Evolutionary conservation across 2,888 invertebrate species (phyloP).

Genomic region (Epistrophe eligans): DNA sequence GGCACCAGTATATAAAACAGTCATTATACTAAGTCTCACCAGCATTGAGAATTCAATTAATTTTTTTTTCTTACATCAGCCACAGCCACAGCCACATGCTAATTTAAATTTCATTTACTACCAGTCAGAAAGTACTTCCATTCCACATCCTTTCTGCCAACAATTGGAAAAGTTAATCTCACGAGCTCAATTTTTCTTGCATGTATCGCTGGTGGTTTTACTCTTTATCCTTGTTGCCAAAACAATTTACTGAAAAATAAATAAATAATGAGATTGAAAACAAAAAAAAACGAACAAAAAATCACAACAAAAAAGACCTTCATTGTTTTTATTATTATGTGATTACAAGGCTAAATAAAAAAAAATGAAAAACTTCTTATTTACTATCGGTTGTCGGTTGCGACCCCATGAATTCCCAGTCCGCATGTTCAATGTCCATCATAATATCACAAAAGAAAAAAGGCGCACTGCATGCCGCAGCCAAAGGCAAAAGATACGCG

Average conservation of each 20-base stretch:
- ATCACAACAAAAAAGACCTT: constrained; percentile 49
- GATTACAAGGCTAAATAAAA: constrained; percentile 41
- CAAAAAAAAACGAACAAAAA: constrained; percentile 40
- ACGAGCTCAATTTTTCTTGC: constrained; percentile 35
- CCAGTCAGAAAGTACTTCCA: constrained; percentile 31
- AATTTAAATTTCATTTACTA: constrained; percentile 46
- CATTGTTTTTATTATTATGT: constrained; percentile 51
- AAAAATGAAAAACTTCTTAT: constrained; percentile 27
- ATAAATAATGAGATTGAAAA: constrained; percentile 17
- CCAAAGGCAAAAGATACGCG: constrained; percentile 61
- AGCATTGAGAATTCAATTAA: constrained; percentile 50
- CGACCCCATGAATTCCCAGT: not conserved
- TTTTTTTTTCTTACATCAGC: constrained; percentile 1
- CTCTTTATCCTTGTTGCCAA: constrained; percentile 19
- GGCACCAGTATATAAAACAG: constrained; percentile 1
- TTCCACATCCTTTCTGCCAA: constrained; percentile 22
- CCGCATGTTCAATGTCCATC: not conserved
- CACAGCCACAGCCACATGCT: constrained; percentile 24
- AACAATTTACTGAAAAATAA: constrained; percentile 34
- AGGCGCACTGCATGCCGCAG: not conserved
- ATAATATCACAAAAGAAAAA: not conserved
- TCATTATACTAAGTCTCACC: constrained; percentile 17
- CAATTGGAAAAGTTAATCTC: constrained; percentile 53
- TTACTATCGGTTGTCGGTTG: constrained; percentile 48
- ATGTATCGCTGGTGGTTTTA: not conserved